phyloP scores from a whole-genome alignment of 2,113 vertebrate genomes.

The Neotragus pygmaeus region DNA sequence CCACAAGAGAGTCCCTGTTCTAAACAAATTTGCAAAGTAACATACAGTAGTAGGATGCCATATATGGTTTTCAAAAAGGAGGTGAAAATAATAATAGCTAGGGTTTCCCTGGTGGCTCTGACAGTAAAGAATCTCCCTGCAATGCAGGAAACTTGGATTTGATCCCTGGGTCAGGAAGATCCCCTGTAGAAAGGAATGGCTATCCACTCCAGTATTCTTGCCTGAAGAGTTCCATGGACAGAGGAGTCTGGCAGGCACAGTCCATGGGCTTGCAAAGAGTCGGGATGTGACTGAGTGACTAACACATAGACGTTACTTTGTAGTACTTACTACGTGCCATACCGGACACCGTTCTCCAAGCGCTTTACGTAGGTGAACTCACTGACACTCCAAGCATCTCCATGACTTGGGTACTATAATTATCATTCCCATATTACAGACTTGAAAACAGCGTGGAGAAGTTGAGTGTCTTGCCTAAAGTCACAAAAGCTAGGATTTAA shows the following conservation, averaged over 20 bases:
- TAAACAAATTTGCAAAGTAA: not conserved
- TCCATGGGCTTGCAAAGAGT: not conserved
- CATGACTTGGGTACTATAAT: not conserved
- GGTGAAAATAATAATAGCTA: not conserved
- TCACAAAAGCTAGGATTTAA: not conserved
- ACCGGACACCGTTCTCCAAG: not conserved
- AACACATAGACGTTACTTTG: not conserved
- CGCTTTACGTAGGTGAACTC: not conserved
- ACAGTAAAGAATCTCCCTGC: not conserved
- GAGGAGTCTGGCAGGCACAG: not conserved
- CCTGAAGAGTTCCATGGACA: not conserved
- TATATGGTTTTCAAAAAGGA: not conserved
- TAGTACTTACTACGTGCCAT: not conserved
- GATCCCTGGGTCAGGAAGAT: not conserved
- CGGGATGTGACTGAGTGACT: not conserved
- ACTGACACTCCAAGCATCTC: not conserved
- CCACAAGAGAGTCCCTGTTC: not conserved
- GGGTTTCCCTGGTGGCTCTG: not conserved
- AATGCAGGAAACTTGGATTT: not conserved
- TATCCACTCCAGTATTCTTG: not conserved
- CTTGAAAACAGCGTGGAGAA: not conserved
- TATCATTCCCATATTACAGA: not conserved
- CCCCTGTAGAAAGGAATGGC: not conserved
- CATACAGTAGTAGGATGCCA: not conserved
- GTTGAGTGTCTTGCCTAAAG: not conserved